Conservation (phyloP, 35 echinoderm and acorn worm genomes). For the Lytechinus variegatus region DNA sequence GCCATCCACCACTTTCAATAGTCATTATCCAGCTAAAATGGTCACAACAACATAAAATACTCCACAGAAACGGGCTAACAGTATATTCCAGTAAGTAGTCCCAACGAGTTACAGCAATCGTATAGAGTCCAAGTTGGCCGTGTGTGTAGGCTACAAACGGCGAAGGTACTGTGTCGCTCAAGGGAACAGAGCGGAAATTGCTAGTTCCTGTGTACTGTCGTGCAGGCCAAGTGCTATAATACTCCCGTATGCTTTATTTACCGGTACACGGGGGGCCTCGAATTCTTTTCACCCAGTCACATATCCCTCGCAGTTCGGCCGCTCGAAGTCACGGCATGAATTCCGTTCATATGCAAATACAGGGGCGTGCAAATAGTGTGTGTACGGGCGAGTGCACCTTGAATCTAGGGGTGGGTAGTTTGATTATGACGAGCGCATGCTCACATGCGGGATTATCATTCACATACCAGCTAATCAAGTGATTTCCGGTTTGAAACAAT, state of each 20-base stretch:
- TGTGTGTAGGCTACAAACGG: not conserved
- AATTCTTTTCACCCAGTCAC: slow-evolving; percentile 41
- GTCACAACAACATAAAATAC: not conserved
- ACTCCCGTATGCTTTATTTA: slow-evolving; percentile 56
- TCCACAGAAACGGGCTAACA: slow-evolving; percentile 3
- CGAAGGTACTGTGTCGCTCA: slow-evolving; percentile 9
- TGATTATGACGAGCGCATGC: not conserved
- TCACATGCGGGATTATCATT: slow-evolving; percentile 18
- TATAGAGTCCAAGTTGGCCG: slow-evolving; percentile 6
- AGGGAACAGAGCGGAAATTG: slow-evolving; percentile 51
- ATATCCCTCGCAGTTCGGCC: slow-evolving; percentile 50
- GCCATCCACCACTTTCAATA: slow-evolving; percentile 15
- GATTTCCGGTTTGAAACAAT: slow-evolving; percentile 57
- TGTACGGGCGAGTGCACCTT: not conserved
- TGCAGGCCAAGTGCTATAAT: slow-evolving; percentile 54
- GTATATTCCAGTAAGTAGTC: slow-evolving; percentile 26
- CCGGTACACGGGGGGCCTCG: slow-evolving; percentile 46
- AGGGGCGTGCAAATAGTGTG: slow-evolving; percentile 46
- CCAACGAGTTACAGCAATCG: not conserved
- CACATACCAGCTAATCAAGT: slow-evolving; percentile 35
- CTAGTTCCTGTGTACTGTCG: slow-evolving; percentile 48
- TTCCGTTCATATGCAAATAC: slow-evolving; percentile 51
- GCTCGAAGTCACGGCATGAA: slow-evolving; percentile 43
- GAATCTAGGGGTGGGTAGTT: not conserved
- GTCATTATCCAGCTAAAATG: not conserved